phyloP scores from a whole-genome alignment of 1,140 invertebrate genomes.

The Drosophila nannoptera region DNA sequence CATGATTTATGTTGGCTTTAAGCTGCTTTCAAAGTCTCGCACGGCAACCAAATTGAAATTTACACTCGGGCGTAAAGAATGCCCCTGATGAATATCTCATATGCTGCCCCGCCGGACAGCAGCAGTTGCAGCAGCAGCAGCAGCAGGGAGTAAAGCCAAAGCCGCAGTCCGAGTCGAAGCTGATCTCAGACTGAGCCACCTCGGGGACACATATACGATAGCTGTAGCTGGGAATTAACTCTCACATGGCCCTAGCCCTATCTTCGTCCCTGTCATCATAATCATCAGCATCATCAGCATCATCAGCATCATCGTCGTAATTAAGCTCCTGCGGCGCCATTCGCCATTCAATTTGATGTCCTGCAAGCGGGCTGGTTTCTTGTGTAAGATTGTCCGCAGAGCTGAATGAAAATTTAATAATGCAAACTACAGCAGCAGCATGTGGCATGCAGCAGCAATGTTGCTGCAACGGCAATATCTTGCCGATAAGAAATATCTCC shows the following conservation, averaged over 20 bases:
- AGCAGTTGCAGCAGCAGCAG: constrained; percentile 18
- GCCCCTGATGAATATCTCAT: constrained; percentile 27
- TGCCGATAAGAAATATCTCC: constrained; percentile 54
- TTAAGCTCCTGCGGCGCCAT: constrained; percentile 21
- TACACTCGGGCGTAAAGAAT: constrained; percentile 47
- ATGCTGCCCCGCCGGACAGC: not conserved
- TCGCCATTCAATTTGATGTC: constrained; percentile 42
- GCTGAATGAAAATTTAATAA: constrained; percentile 76
- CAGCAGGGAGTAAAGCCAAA: constrained; percentile 10
- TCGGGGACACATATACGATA: constrained; percentile 36
- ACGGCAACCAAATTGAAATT: constrained; percentile 74
- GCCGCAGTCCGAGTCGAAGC: not conserved
- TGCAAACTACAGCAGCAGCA: constrained; percentile 17
- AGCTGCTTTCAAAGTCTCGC: constrained; percentile 51
- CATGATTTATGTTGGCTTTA: constrained; percentile 72
- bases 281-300: not conserved
- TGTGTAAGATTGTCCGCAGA: constrained; percentile 62
- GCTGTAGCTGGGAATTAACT: constrained; percentile 19
- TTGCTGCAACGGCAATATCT: constrained; percentile 24
- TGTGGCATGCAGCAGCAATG: constrained; percentile 35
- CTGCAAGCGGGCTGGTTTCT: constrained; percentile 62
- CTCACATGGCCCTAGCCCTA: not conserved
- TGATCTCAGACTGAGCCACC: constrained; percentile 10
- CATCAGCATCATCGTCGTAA: constrained; percentile 13
- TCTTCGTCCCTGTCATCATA: constrained; percentile 12